Evolutionary conservation across 2,888 invertebrate genomes (phyloP).

Genomic region (Leucania comma): DNA sequence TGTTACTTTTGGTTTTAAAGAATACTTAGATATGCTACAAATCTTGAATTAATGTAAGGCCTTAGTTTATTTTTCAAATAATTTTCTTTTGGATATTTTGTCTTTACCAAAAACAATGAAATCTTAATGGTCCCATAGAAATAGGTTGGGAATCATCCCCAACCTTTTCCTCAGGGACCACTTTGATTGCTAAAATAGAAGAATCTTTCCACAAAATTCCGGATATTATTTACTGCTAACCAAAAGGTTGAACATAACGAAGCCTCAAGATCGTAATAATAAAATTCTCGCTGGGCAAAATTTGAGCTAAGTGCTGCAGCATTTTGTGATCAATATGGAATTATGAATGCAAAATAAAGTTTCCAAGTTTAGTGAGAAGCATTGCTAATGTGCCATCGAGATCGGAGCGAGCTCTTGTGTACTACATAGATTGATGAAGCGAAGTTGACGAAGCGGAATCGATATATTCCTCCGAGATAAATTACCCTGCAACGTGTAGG

Average conservation of each 20-base stretch:
- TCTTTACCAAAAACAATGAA: neutral
- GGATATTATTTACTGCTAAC: conserved; percentile 4
- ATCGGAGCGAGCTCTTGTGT: conserved; percentile 28
- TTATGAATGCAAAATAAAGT: conserved; percentile 34
- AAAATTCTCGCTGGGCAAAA: conserved; percentile 12
- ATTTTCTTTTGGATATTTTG: neutral
- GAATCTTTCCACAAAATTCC: conserved; percentile 1
- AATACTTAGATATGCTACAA: neutral
- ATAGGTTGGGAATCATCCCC: neutral
- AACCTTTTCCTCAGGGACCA: too few species aligned
- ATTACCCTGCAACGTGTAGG: conserved; percentile 22
- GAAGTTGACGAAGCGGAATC: conserved; percentile 54
- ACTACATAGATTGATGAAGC: conserved; percentile 55
- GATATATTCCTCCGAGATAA: conserved; percentile 36
- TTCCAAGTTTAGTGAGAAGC: conserved; percentile 27
- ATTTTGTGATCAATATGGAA: conserved; percentile 15
- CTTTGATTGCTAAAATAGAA: conserved; percentile 16
- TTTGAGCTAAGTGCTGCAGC: neutral
- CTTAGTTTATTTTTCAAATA: neutral
- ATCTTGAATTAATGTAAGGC: neutral
- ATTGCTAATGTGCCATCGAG: conserved; percentile 34
- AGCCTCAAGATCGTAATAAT: conserved; percentile 6
- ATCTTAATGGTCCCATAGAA: neutral
- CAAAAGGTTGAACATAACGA: conserved; percentile 15
- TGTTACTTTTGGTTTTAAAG: neutral